Conservation (phyloP, 2,888 invertebrate genomes). For the Hecatera dysodea region DNA sequence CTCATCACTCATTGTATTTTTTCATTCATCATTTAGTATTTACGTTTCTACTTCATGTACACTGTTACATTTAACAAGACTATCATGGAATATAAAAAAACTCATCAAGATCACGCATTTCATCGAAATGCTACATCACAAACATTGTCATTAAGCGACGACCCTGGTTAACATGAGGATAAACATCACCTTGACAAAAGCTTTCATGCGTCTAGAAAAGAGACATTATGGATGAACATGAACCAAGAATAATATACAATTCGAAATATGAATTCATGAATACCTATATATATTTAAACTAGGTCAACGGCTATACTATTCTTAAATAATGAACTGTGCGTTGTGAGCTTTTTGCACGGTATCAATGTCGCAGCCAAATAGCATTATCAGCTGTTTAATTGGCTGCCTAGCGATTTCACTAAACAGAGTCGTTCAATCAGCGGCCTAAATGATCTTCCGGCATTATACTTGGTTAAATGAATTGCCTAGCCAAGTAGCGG, state of each 20-base stretch:
- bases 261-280: conserved; percentile 4
- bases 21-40: neutral
- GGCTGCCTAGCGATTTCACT: too few relatives aligned
- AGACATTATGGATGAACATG: too few relatives aligned
- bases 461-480: too few relatives aligned
- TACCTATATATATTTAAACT: too few relatives aligned
- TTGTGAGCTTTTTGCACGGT: too few relatives aligned
- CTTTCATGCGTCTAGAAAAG: conserved; percentile 1
- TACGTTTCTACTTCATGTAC: conserved; percentile 1
- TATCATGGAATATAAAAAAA: conserved; percentile 2
- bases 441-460: too few relatives aligned
- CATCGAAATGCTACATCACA: neutral
- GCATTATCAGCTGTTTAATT: too few relatives aligned
- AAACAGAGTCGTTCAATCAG: too few relatives aligned
- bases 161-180: neutral
- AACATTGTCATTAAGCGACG: neutral
- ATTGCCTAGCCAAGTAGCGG: too few relatives aligned
- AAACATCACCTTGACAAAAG: conserved; percentile 18
- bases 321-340: too few relatives aligned
- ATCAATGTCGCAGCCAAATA: too few relatives aligned
- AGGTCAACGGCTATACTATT: too few relatives aligned
- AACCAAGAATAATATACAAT: neutral
- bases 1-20: neutral
- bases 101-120: neutral
- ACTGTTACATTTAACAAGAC: conserved; percentile 17